A percentile compares a stretch with the other conserved stretches of the same genome.
phyloP scores from a whole-genome alignment of 2,797 vertebrate genomes.

The Salmo trutta region DNA sequence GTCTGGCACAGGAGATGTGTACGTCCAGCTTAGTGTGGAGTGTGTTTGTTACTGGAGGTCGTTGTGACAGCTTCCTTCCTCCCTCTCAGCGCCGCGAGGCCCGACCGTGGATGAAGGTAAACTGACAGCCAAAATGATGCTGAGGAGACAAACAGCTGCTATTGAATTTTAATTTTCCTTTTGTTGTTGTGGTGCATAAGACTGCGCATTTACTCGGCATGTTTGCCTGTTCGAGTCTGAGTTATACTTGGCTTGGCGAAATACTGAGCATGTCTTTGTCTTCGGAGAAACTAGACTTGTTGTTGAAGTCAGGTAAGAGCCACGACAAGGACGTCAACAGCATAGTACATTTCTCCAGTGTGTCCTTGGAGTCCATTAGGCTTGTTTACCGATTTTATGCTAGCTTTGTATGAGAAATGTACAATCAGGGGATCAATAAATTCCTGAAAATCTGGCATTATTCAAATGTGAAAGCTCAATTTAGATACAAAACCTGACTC shows the following conservation, averaged over 20 bases:
- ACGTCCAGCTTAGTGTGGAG: slow-evolving; percentile 24
- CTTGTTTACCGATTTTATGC: slow-evolving; percentile 1
- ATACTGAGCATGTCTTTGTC: neutral
- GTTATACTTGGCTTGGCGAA: neutral
- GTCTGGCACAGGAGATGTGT: neutral
- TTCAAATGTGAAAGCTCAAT: slow-evolving; percentile 24
- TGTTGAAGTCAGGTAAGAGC: neutral
- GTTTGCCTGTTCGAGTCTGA: slow-evolving; percentile 22
- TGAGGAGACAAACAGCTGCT: slow-evolving; percentile 71
- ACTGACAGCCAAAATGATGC: slow-evolving; percentile 66
- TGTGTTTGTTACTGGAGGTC: slow-evolving; percentile 25
- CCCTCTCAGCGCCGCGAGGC: slow-evolving; percentile 45
- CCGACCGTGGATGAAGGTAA: slow-evolving; percentile 55
- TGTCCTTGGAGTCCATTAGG: slow-evolving; percentile 28
- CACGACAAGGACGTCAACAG: slow-evolving; percentile 12
- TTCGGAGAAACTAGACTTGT: neutral
- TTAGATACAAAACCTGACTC: neutral
- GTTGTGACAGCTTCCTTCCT: slow-evolving; percentile 61
- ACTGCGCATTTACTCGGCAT: slow-evolving; percentile 30
- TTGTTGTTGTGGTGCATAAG: slow-evolving; percentile 66
- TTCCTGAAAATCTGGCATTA: neutral
- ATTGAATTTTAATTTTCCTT: slow-evolving; percentile 76
- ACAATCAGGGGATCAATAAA: slow-evolving; percentile 37
- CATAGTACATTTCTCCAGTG: neutral
- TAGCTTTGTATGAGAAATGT: slow-evolving; percentile 17